Base-by-base conservation (phyloP, 2,113 vertebrate genomes). In the Muntiacus muntjak region DNA sequence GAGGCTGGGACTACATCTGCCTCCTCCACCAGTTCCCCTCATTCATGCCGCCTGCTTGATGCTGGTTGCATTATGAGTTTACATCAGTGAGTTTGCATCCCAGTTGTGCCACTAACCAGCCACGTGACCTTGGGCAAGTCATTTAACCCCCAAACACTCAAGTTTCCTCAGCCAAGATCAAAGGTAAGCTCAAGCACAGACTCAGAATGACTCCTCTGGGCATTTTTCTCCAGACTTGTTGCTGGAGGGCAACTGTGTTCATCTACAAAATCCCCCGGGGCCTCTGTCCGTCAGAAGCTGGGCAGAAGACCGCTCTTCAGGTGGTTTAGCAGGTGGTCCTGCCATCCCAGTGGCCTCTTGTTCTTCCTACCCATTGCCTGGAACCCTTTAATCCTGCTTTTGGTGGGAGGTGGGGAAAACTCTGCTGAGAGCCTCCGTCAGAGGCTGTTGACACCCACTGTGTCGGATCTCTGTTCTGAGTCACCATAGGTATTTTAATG, bases 381-480 rank as follows among this genome's bases (percentile, higher is more conserved):
- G 50, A 47, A 76, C 25, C 36, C 30, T n/a, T 67, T 19, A 45
- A 23, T 81, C 52, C 30, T 19, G 3, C 85, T 84, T 58, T 40
- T 28, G 3, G 9, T 45, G 54, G 25, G 43, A 43, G 47, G 12
- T 12, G 43, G 36, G 57, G 45, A 8, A 14, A 55, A 57, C 23
- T 84, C 60, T 57, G 19, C 36, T 0, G n/a, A 85, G 19, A 94
- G 57, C 25, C 62, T 74, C 23, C 43, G 16, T 57, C 52, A 78
- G 17, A 40, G 78, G 45, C n/a, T 8, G 0, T 50, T 85, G 36
- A 28, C 67, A 33, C 36, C 36, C 40, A 26, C 36, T 7, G 9
- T 52, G 89, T 19, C 15, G 54, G 9, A 30, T 92, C 55, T 97
- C 25, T 95, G 74, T 97, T 91, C 30, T 79, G 58, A 88, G 57